phyloP scores from a whole-genome alignment of 1,140 invertebrate genomes.

The Nomia melanderi region DNA sequence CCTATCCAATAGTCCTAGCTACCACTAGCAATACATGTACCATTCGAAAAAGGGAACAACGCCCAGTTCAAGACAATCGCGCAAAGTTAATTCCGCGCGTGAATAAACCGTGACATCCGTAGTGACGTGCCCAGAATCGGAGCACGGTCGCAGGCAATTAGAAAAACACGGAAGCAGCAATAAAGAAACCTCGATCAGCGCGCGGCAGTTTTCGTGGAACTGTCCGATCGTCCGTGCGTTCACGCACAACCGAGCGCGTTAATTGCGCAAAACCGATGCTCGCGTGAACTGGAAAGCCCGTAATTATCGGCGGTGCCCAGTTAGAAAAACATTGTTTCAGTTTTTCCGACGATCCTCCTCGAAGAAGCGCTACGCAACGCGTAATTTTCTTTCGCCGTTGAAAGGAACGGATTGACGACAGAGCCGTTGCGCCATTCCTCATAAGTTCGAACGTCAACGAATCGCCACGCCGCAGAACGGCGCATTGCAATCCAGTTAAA shows the following conservation, averaged over 20 bases:
- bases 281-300: neutral
- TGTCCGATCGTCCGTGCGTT: neutral
- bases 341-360: neutral
- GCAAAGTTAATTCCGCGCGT: too few species aligned
- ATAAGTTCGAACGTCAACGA: neutral
- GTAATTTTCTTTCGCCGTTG: neutral
- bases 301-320: slow-evolving; percentile 1
- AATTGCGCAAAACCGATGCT: slow-evolving; percentile 4
- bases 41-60: too few species aligned
- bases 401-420: neutral
- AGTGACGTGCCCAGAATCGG: too few species aligned
- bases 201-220: slow-evolving; percentile 15
- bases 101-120: too few species aligned
- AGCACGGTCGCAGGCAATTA: too few species aligned
- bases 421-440: neutral
- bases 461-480: neutral
- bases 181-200: neutral
- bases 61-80: too few species aligned
- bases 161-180: slow-evolving; percentile 11
- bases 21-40: too few species aligned
- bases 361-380: accelerated
- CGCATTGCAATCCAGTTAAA: neutral
- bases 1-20: too few species aligned
- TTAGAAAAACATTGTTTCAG: slow-evolving; percentile 12
- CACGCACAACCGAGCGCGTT: neutral